Evolutionary conservation across 2,888 invertebrate genomes (phyloP), one percentile per base, ranked within the genome.

Genomic region (Platycheirus rosarum): DNA sequence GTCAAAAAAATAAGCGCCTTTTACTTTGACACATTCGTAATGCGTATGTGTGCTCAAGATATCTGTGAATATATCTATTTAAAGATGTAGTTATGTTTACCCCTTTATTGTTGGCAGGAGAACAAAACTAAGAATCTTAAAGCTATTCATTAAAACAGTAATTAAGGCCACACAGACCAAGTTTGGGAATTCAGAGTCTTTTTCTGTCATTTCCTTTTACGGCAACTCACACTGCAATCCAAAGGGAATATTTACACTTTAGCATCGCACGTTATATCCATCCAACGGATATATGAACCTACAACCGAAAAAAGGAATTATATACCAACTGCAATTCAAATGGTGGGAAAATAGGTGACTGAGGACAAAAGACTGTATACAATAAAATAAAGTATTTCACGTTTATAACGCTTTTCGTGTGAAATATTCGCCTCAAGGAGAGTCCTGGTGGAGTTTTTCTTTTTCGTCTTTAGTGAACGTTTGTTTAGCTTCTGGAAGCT

Each of bases 261-360:
- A n/a, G n/a, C n/a, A n/a, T n/a, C n/a, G n/a, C n/a, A n/a, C 32
- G 42, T 35, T 42, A 16, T 48, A 23, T 42, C n/a, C n/a, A n/a
- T n/a, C 5, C 2, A 4, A 55, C n/a, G 14, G 49, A 16, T 29
- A 14, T 55, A 68, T 55, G 42, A 62, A 65, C 37, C 23, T 42
- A 46, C 23, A 49, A 74, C 69, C 35, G 44, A 69, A 63, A 44
- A 37, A 57, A 16, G 57, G 57, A 55, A 74, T 60, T 76, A 76
- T 70, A 65, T 69, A 76, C 65, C 70, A 70, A 68, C 66, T 73
- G 60, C 60, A 78, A 78, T 78, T 78, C 73, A 78, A 76, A 70
- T 70, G 65, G 75, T 76, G 70, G 44, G 60, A 80, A 80, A 80
- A 80, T 80, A 80, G 75, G 80, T 80, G 80, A 70, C 75, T 63